Base-by-base conservation (phyloP, 2,113 vertebrate genomes). In the Beaufortia kweichowensis region DNA sequence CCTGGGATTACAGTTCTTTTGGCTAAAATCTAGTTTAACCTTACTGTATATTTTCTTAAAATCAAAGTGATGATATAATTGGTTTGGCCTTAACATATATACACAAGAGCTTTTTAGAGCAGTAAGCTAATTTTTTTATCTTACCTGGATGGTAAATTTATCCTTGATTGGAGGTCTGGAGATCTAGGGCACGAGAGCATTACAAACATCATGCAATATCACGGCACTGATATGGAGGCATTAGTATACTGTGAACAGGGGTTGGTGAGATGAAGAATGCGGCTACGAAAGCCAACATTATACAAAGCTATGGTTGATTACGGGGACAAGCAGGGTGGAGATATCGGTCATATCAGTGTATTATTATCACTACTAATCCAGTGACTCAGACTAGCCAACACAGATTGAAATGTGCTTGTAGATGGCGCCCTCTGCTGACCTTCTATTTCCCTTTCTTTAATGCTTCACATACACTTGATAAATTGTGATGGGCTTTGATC, bases 161-260 rank as follows among this genome's bases (percentile, higher is more conserved):
- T 89, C 89, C 87, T 90, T 89, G 88, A 90, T 88, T 87, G 89
- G 76, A 91, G 89, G 83, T 91, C 90, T 86, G 85, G 88, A 84
- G 84, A 91, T 92, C 90, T 92, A 91, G 86, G 88, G 89, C 83
- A 81, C 88, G 88, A 90, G 86, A 92, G 90, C 85, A 90, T 90
- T 88, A 90, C 85, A 92, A 81, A 89, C 60, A 82, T 88, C 88
- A 91, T 90, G 89, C 87, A 89, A 81, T 63, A 86, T 82, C 85
- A 84, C 5, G 43, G 55, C 50, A 81, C 74, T 81, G 56, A n/a
- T n/a, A n/a, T 68, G 59, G 59, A 39, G 12, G 61, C 67, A 67
- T 70, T n/a, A 72, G 56, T 29, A 31, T 4, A 33, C 59, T 48
- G 21, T 14, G 46, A 31, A 46, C 12, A 35, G 39, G 11, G 59